phyloP scores from a whole-genome alignment of 1,140 invertebrate species.

The Aplysia californica region DNA sequence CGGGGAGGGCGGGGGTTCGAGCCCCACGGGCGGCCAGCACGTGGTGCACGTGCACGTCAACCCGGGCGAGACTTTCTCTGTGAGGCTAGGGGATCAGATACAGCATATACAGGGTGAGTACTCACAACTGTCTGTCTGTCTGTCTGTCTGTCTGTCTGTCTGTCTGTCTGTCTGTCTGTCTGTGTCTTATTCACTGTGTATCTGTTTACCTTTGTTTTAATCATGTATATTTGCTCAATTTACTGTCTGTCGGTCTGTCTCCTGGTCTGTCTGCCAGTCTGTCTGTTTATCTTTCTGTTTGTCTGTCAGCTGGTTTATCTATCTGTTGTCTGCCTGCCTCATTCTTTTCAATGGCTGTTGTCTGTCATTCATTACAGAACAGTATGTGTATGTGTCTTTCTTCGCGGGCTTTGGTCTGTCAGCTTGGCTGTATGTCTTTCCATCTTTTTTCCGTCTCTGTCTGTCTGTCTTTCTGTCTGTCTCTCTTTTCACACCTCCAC shows the following conservation, averaged over 20 bases:
- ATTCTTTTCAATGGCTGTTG: too few relatives aligned
- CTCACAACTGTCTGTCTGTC: slow-evolving; percentile 22
- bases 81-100: slow-evolving; percentile 75
- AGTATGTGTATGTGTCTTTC: too few relatives aligned
- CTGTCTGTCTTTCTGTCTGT: too few relatives aligned
- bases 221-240: neutral
- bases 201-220: slow-evolving; percentile 6
- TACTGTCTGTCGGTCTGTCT: slow-evolving; percentile 6
- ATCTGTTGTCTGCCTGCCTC: neutral
- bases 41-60: slow-evolving; percentile 79
- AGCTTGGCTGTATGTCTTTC: too few relatives aligned
- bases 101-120: slow-evolving; percentile 72
- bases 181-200: slow-evolving; percentile 18
- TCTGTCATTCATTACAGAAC: too few relatives aligned
- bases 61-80: slow-evolving; percentile 77
- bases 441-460: too few relatives aligned
- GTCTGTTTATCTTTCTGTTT: neutral
- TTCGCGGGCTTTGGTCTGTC: too few relatives aligned
- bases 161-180: slow-evolving; percentile 29
- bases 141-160: slow-evolving; percentile 31
- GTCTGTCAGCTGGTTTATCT: slow-evolving; percentile 13
- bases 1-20: slow-evolving; percentile 8
- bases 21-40: slow-evolving; percentile 61
- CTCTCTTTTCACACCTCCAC: too few relatives aligned
- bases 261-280: neutral